Conservation (phyloP, 2,888 invertebrate species). For the Sialis lutaria region DNA sequence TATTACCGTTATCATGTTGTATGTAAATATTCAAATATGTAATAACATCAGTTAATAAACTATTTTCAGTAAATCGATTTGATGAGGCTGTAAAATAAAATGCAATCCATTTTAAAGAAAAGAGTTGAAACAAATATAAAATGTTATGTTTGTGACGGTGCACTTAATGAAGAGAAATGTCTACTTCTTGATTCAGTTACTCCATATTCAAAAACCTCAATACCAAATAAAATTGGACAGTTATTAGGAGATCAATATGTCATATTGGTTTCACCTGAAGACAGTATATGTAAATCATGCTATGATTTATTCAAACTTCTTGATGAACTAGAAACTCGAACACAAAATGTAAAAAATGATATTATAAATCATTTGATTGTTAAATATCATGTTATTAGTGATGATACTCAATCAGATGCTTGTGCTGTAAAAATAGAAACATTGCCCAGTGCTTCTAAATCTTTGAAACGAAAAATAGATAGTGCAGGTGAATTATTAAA, state of each 20-base stretch:
- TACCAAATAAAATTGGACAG: slow-evolving; percentile 30
- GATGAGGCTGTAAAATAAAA: too few relatives aligned
- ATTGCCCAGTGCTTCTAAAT: background rate
- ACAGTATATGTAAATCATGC: slow-evolving; percentile 27
- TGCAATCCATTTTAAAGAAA: background rate
- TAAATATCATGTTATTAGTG: slow-evolving; percentile 12
- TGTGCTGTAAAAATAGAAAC: background rate
- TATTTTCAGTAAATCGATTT: too few relatives aligned
- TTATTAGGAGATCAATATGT: slow-evolving; percentile 29
- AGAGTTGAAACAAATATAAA: slow-evolving; percentile 9
- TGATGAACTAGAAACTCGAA: slow-evolving; percentile 28
- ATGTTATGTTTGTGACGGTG: slow-evolving; percentile 28
- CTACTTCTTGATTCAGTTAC: slow-evolving; percentile 23
- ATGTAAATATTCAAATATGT: too few relatives aligned
- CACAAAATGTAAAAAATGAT: slow-evolving; percentile 20
- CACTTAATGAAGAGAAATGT: slow-evolving; percentile 18
- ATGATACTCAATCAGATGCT: background rate
- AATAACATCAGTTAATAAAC: too few relatives aligned
- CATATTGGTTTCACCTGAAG: slow-evolving; percentile 27
- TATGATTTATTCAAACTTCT: slow-evolving; percentile 27
- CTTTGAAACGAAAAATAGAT: background rate
- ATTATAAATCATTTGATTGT: slow-evolving; percentile 12
- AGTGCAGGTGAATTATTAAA: slow-evolving; percentile 10
- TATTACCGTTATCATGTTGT: too few relatives aligned
- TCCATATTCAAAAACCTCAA: slow-evolving; percentile 25